Base-by-base conservation (phyloP, 2,888 invertebrate genomes). In the Spilarctia lutea region DNA sequence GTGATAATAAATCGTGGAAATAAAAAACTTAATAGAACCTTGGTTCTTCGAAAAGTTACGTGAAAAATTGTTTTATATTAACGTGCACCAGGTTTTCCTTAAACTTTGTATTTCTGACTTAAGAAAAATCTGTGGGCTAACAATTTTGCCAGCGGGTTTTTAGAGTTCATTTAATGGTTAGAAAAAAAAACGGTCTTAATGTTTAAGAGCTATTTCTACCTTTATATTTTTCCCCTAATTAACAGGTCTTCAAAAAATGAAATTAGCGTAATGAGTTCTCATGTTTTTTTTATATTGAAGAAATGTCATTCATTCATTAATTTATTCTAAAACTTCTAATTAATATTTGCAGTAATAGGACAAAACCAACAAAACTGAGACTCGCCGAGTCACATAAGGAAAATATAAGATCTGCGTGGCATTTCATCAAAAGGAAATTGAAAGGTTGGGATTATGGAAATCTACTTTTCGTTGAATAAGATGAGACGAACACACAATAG, bases 21-120 rank as follows among this genome's bases (percentile, higher is more conserved):
- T 68, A 72, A 83, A 83, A 76, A 80, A 74, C 77, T 79, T 83
- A 83, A 83, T 79, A 79, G 76, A 72, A 74, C 30, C 65, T 68
- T 45, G 68, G 77, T 71, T 71, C 74, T 75, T 65, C 35, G 45
- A 16, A 72, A 83, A 83, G 74, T 83, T 83, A 75, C 16, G 7
- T 76, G 48, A 83, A 80, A 78, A 82, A 79, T 81, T 76, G 81
- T 80, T 80, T 77, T 75, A 71, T 27, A 20, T 39, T 30, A 69
- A 74, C 73, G 74, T 75, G 75, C 80, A 79, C 76, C 80, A 82
- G 83, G 74, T 66, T 83, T 76, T 78, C 74, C 73, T 77, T 76
- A 80, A 82, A 83, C 42, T 73, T 78, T 75, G n/a, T 60, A 42
- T 68, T 56, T 24, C 1, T 65, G 56, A 74, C n/a, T 30, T 75